These are phyloP conservation scores for Ceratotherium simum DNA, from an alignment of 2,113 vertebrate genomes.

Conservation along the genomic window DNA sequence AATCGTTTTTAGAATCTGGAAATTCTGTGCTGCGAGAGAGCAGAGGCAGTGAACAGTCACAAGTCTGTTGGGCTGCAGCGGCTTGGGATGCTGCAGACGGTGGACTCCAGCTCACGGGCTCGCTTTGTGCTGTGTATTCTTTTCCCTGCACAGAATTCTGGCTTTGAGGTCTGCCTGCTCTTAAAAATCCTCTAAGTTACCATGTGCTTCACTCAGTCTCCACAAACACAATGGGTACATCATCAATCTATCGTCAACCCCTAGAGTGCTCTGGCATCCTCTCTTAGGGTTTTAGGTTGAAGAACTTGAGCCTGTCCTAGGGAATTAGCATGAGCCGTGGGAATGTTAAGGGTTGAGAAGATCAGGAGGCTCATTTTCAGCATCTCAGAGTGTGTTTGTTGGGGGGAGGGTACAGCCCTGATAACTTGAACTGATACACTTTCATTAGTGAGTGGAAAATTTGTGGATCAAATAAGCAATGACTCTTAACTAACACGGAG, in stretches of 20 bases:
- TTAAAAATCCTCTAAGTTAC: not conserved
- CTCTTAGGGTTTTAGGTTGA: not conserved
- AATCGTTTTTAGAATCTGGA: not conserved
- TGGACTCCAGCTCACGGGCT: rapidly evolving
- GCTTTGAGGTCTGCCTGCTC: not conserved
- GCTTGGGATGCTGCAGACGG: rapidly evolving
- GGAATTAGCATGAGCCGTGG: rapidly evolving
- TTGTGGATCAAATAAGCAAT: not conserved
- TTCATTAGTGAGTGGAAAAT: not conserved
- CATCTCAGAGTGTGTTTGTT: not conserved
- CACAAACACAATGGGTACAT: rapidly evolving
- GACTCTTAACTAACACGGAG: not conserved
- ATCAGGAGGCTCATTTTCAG: not conserved
- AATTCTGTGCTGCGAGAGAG: rapidly evolving
- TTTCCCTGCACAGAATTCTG: no score
- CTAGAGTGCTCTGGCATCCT: not conserved
- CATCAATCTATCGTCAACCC: not conserved
- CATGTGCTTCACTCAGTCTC: not conserved
- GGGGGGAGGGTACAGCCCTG: not conserved
- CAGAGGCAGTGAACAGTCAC: not conserved
- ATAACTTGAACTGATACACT: not conserved
- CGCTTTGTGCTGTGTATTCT: not conserved
- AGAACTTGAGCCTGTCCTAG: not conserved
- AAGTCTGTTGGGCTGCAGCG: not conserved
- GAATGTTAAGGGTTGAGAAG: rapidly evolving